Evolutionary conservation across 2,113 vertebrate genomes (phyloP), one percentile per base, ranked within the genome.

Genomic region (Taurulus bubalis): DNA sequence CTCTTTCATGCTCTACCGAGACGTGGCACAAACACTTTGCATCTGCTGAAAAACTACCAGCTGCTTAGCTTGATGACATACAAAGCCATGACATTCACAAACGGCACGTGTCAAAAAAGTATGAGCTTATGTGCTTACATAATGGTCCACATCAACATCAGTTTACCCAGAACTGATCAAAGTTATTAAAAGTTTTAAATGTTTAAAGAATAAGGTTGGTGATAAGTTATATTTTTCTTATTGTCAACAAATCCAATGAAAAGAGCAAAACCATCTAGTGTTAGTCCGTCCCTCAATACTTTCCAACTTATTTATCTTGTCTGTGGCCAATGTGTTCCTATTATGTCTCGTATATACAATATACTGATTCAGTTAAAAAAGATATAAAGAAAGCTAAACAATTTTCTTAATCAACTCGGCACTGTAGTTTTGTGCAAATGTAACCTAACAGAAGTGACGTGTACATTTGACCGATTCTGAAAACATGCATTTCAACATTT

Each of bases 131-230:
- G 47, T 79, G 58, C 40, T 49, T 53, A 64, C 55, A 45, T 56
- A 40, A 45, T 90, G 91, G 89, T 91, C 91, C 73, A 26, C 51
- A 14, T 38, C 49, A 72, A 70, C 42, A n/a, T 73, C n/a, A 2
- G 0, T 63, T 70, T 55, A 81, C 11, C 51, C 16, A 58, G 38
- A 74, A 67, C 30, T 56, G 26, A 59, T 8, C 12, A 10, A 14
- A 72, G 53, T 51, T 14, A 38, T 71, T 40, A 36, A 30, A 79
- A 45, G 1, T 0, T 79, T 59, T 60, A 45, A 4, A 51, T 12
- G n/a, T 6, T 45, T 12, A 45, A 32, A 67, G 4, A 10, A 49
- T 34, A 20, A 22, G 3, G 32, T 2, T 40, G 66, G 30, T 8
- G 0, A 53, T n/a, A 30, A 30, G 6, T 15, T 16, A 0, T 30